Percentiles rank a stretch among this genome's conserved stretches.
Conservation (phyloP, 1,140 invertebrate species). For the Zaprionus capensis region DNA sequence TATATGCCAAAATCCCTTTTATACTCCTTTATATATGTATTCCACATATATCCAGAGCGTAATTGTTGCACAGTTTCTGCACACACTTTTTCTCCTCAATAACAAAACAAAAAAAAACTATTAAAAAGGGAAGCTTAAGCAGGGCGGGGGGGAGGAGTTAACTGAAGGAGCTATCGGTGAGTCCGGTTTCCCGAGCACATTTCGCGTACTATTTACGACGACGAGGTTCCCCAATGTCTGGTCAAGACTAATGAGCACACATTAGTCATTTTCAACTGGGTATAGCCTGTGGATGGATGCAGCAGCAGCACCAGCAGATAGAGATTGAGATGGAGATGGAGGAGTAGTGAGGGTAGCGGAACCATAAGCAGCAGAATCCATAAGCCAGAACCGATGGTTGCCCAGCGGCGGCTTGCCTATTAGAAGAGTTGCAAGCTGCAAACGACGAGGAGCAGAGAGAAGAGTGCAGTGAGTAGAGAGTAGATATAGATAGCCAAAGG, state of each 20-base stretch:
- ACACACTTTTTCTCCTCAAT: constrained; percentile 22
- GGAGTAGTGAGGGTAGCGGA: neutral
- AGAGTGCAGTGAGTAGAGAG: neutral
- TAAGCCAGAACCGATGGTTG: constrained; percentile 5
- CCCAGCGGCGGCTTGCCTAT: constrained; percentile 32
- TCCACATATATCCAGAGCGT: constrained; percentile 5
- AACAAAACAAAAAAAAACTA: constrained; percentile 11
- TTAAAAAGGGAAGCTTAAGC: constrained; percentile 11
- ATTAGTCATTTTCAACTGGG: constrained; percentile 51
- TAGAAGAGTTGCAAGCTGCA: constrained; percentile 28
- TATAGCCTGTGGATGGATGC: constrained; percentile 19
- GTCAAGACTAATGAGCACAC: constrained; percentile 55
- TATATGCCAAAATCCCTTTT: constrained; percentile 65
- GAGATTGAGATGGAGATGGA: neutral
- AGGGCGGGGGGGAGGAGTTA: neutral
- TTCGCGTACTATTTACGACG: constrained; percentile 24
- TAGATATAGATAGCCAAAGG: constrained; percentile 7
- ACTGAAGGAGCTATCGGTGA: neutral
- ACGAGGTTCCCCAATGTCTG: constrained; percentile 28
- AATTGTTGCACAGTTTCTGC: constrained; percentile 42
- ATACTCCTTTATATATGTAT: constrained; percentile 12
- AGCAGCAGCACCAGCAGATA: neutral
- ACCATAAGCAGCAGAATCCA: neutral
- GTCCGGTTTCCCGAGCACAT: neutral
- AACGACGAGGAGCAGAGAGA: too few species aligned